A percentile compares a stretch with the other conserved stretches of the same genome.
phyloP scores from a whole-genome alignment of 1,140 invertebrate species.

The Nautilus pompilius region DNA sequence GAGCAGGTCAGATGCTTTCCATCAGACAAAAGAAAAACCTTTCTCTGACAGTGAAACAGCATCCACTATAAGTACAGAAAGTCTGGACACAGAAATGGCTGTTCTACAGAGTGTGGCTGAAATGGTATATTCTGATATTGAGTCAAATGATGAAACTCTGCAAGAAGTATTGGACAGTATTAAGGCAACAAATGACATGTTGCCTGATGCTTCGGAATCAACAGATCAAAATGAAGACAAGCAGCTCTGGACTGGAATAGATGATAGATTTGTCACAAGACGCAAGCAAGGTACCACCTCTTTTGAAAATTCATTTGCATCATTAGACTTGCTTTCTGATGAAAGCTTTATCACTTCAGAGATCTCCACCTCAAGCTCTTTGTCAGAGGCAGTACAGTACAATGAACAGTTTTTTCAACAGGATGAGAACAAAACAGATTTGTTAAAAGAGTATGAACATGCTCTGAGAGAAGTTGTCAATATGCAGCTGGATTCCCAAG shows the following conservation, averaged over 20 bases:
- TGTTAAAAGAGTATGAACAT: no score
- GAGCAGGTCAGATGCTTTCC: not conserved
- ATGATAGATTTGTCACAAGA: constrained; percentile 44
- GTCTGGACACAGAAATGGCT: constrained; percentile 24
- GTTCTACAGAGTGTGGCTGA: constrained; percentile 29
- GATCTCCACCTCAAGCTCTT: constrained; percentile 37
- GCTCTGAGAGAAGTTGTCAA: no score
- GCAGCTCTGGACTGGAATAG: constrained; percentile 26
- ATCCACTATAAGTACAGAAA: constrained; percentile 10
- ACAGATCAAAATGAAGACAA: constrained; percentile 16
- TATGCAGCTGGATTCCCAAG: no score
- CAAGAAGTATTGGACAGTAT: constrained; percentile 15
- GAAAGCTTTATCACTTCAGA: no score
- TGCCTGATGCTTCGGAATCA: constrained; percentile 16
- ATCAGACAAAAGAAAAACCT: not conserved
- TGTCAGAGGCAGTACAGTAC: constrained; percentile 27
- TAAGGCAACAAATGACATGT: no score
- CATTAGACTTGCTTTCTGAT: no score
- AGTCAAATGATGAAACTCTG: constrained; percentile 16
- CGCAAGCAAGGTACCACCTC: constrained; percentile 21
- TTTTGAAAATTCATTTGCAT: no score
- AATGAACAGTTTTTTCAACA: constrained; percentile 24
- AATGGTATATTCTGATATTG: constrained; percentile 19
- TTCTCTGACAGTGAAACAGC: not conserved
- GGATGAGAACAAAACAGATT: no score